These are phyloP conservation scores for Macrobrachium rosenbergii DNA, from an alignment of 1,140 invertebrate species.

Conservation along the genomic window DNA sequence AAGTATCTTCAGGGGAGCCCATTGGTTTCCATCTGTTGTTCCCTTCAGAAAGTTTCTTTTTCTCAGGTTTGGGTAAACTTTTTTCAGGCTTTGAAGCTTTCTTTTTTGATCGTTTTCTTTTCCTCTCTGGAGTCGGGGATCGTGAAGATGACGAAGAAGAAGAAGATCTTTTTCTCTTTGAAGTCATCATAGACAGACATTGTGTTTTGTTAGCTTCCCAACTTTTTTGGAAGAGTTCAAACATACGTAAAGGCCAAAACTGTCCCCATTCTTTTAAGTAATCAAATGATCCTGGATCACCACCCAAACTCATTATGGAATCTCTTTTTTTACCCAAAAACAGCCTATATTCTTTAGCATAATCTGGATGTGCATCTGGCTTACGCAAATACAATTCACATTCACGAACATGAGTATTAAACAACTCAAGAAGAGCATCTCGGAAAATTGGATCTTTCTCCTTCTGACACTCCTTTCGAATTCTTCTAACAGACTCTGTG, in stretches of 20 bases:
- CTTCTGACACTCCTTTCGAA: constrained; percentile 16
- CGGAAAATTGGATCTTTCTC: constrained; percentile 2
- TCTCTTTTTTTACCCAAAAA: neutral
- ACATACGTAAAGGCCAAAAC: constrained; percentile 24
- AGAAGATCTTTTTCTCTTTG: neutral
- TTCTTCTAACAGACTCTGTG: neutral
- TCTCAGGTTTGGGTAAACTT: too few relatives aligned
- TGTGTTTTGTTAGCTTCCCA: constrained; percentile 27
- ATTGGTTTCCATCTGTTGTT: neutral
- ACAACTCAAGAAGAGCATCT: constrained; percentile 8
- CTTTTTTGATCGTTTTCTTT: neutral
- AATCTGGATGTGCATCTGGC: constrained; percentile 40
- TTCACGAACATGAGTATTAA: neutral
- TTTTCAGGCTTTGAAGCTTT: neutral
- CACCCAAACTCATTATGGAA: constrained; percentile 10
- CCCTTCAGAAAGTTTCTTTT: neutral
- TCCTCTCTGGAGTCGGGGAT: neutral
- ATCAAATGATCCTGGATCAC: constrained; percentile 14
- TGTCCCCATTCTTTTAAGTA: constrained; percentile 8
- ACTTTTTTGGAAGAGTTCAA: neutral
- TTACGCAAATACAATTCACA: constrained; percentile 16
- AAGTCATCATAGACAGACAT: neutral
- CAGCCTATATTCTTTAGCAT: constrained; percentile 30
- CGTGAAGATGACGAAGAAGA: neutral
- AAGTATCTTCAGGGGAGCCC: neutral